These are phyloP conservation scores for Meiosimyza decipiens DNA, from an alignment of 2,888 invertebrate genomes.

Conservation along the genomic window DNA sequence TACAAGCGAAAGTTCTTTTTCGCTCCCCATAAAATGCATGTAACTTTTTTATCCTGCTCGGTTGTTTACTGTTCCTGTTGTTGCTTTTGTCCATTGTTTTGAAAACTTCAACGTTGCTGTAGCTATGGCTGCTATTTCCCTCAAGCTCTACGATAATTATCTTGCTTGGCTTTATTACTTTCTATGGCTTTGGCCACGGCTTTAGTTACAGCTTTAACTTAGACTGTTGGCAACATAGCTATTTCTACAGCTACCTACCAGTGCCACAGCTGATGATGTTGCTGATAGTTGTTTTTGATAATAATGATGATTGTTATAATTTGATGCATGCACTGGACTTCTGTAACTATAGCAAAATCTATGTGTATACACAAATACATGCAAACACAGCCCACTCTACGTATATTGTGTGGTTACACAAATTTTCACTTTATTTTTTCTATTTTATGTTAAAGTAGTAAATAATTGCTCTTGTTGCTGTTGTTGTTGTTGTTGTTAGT, in stretches of 20 bases:
- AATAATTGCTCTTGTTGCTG: not conserved
- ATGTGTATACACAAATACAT: not conserved
- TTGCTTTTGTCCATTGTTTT: not conserved
- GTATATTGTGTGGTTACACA: not conserved
- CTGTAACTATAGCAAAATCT: slow-evolving; percentile 2
- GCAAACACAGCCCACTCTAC: not conserved
- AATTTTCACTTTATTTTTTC: not conserved
- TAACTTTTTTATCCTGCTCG: not conserved
- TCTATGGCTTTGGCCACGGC: too few species aligned
- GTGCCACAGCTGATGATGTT: not conserved
- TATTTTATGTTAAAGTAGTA: slow-evolving; percentile 8
- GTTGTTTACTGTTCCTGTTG: not conserved
- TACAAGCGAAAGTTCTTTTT: too few species aligned
- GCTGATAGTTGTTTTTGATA: too few species aligned
- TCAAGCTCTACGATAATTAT: slow-evolving; percentile 21
- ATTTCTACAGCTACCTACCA: not conserved
- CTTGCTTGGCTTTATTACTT: slow-evolving; percentile 25
- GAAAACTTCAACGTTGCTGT: not conserved
- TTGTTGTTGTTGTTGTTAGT: not conserved
- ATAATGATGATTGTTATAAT: slow-evolving; percentile 10
- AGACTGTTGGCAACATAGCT: too few species aligned
- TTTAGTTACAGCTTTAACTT: too few species aligned
- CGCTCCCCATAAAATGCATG: not conserved
- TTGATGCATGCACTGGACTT: slow-evolving; percentile 15
- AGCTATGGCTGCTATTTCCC: not conserved